phyloP scores from a whole-genome alignment of 2,113 vertebrate genomes.

The Okapia johnstoni region DNA sequence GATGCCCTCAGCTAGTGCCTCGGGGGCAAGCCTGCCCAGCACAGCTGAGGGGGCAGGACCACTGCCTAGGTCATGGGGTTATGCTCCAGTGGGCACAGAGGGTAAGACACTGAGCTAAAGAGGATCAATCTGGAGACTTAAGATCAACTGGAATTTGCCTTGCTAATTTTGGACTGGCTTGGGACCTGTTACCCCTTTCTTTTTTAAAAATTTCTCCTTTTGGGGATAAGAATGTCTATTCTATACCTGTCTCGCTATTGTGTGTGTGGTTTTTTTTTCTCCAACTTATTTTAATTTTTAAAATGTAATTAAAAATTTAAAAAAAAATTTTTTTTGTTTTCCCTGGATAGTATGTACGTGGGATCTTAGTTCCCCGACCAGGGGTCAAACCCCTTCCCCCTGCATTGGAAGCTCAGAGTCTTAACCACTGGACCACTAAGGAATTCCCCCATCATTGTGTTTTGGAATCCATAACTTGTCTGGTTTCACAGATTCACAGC shows the following conservation, averaged over 20 bases:
- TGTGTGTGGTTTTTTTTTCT: neutral
- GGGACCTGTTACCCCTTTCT: neutral
- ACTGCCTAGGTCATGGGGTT: neutral
- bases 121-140: neutral
- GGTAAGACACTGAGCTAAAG: neutral
- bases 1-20: neutral
- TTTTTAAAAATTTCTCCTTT: neutral
- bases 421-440: neutral
- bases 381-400: neutral
- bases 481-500: neutral
- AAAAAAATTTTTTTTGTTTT: neutral
- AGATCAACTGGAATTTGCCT: neutral
- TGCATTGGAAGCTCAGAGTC: neutral
- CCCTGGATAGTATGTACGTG: neutral
- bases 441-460: neutral
- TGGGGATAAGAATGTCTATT: neutral
- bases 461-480: neutral
- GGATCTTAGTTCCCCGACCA: neutral
- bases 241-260: neutral
- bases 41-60: neutral
- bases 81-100: neutral
- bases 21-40: neutral
- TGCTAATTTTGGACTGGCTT: neutral
- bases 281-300: neutral
- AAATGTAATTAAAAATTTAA: neutral